Base-by-base conservation (phyloP, 2,113 vertebrate genomes). In the Macrotis lagotis region DNA sequence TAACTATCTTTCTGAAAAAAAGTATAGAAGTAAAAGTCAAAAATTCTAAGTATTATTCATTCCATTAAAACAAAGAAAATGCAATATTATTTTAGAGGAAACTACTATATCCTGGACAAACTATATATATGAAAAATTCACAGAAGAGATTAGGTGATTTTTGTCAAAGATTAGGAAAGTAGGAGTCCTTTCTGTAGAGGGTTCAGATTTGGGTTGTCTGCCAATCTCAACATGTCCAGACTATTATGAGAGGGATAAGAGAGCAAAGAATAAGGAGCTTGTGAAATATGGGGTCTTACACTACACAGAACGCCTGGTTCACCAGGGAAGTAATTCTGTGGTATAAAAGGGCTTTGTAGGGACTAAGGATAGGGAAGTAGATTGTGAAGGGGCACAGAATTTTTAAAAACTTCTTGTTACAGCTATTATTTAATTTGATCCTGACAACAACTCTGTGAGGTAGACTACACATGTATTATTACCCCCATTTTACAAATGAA, bases 31-130 rank as follows among this genome's bases (percentile, higher is more conserved):
- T 88, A 74, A 9, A 26, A 95, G 83, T 90, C 25, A 49, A 59
- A 26, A 52, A 89, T 55, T 90, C 14, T 50, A 44, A 1, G 31
- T 19, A 55, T n/a, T 92, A 95, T 94, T 95, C 91, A 90, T 94
- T 95, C 90, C 94, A 48, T 89, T 53, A 19, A 94, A 59, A 92
- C 88, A 90, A 51, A 94, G 93, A 95, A 91, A 53, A 26, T 47
- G 11, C 7, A 49, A 26, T 91, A 11, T 92, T 49, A 74, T 92
- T 74, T 25, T 51, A 50, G 90, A 97, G 95, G 94, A 97, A 96
- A 93, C 91, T 53, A 50, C 88, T 90, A 90, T n/a, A 94, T 94
- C 89, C 93, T 89, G 92, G 50, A 94, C 91, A 94, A 96, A 47
- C 51, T 91, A 66, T 66, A 16, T 66, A 59, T 92, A 48, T 53